phyloP scores from a whole-genome alignment of 1,140 invertebrate genomes.

The Penaeus japonicus region DNA sequence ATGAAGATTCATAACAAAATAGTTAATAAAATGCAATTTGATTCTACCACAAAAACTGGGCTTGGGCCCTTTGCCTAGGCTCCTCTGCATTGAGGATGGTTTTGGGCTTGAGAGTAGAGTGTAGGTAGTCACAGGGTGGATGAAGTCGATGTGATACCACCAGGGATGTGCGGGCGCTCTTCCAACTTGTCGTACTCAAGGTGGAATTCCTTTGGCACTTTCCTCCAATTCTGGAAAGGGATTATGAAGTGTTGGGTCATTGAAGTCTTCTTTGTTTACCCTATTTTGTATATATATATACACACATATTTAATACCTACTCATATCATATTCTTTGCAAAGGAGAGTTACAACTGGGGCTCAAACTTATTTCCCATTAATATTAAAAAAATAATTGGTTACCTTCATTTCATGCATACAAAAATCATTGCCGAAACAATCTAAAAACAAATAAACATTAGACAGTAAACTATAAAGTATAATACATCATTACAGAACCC shows the following conservation, averaged over 20 bases:
- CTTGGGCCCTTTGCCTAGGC: conserved; percentile 38
- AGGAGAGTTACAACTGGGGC: too few relatives aligned
- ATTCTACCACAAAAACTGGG: conserved; percentile 48
- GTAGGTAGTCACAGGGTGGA: conserved; percentile 42
- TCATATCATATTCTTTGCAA: too few relatives aligned
- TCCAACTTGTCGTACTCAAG: conserved; percentile 98
- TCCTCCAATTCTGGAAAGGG: conserved; percentile 65
- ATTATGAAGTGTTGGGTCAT: too few relatives aligned
- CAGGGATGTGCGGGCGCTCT: conserved; percentile 73
- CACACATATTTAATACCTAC: too few relatives aligned
- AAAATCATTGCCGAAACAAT: too few relatives aligned
- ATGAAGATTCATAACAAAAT: conserved; percentile 36
- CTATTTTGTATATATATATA: too few relatives aligned
- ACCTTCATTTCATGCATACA: too few relatives aligned
- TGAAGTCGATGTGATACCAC: conserved; percentile 22
- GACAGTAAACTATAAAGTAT: neutral
- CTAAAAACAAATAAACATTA: neutral
- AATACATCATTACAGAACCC: neutral
- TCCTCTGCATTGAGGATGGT: conserved; percentile 44
- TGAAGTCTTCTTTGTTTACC: neutral
- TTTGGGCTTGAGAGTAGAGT: conserved; percentile 21
- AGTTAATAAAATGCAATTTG: conserved; percentile 49
- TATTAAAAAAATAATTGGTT: too few relatives aligned
- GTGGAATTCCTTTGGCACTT: conserved; percentile 90
- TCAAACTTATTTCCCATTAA: too few relatives aligned